Percentiles rank a stretch among this genome's conserved stretches.
Evolutionary conservation across 2,797 vertebrate species (phyloP).

Genomic region (Tauraco hartlaubi): DNA sequence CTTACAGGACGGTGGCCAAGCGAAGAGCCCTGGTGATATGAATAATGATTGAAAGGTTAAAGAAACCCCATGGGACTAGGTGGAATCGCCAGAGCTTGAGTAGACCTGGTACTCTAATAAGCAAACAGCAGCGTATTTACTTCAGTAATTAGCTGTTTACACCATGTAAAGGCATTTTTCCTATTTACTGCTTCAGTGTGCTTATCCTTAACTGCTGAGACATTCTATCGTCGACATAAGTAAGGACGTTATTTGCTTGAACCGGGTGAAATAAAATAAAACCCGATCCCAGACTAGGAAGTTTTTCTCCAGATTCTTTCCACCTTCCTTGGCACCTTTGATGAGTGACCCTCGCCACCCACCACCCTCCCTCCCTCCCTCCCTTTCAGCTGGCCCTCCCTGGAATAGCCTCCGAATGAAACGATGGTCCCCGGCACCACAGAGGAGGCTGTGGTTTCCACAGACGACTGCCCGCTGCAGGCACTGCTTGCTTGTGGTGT

Average conservation of each 20-base stretch:
- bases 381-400: conserved; percentile 6
- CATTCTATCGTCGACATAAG: background rate
- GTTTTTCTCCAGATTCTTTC: conserved; percentile 51
- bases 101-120: background rate
- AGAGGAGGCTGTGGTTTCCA: conserved; percentile 52
- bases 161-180: background rate
- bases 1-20: background rate
- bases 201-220: background rate
- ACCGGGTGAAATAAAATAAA: conserved; percentile 50
- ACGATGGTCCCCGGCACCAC: conserved; percentile 26
- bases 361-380: conserved; percentile 15
- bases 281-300: conserved; percentile 19
- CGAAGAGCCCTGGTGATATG: background rate
- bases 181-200: background rate
- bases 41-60: conserved; percentile 24
- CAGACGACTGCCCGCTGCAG: conserved; percentile 33
- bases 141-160: background rate
- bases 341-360: conserved; percentile 69
- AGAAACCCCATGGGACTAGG: background rate
- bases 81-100: background rate
- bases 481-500: conserved; percentile 50
- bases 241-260: conserved; percentile 10
- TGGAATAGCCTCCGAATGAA: conserved; percentile 53
- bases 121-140: background rate
- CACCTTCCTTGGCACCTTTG: conserved; percentile 57